These are phyloP conservation scores for Antechinus stuartii DNA, from an alignment of 2,113 vertebrate species.

Conservation along the genomic window DNA sequence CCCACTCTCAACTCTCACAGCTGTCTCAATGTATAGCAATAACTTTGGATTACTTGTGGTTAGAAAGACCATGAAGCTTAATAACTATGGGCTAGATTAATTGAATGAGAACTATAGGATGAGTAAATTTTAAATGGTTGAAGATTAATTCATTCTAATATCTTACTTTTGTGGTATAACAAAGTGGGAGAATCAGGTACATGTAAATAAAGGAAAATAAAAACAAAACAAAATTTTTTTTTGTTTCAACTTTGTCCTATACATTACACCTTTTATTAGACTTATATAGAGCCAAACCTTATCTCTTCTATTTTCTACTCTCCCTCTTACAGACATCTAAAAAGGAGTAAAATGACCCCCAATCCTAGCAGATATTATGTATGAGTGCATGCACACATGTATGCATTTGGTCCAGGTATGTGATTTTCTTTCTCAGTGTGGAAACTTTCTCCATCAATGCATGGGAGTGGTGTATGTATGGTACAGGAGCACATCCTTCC, in stretches of 20 bases:
- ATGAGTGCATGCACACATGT: too few species aligned
- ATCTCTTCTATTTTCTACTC: neutral
- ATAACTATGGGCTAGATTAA: too few species aligned
- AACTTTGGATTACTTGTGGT: neutral
- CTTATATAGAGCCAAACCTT: neutral
- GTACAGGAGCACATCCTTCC: too few species aligned
- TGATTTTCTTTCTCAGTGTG: too few species aligned
- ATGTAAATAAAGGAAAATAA: neutral
- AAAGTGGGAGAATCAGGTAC: neutral
- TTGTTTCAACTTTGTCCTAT: neutral
- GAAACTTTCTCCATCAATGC: too few species aligned
- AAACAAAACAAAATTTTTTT: neutral
- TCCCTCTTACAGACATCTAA: neutral
- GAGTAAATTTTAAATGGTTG: neutral
- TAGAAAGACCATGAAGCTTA: neutral
- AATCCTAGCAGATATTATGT: neutral
- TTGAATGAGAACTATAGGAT: neutral
- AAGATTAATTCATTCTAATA: neutral
- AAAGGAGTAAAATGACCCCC: neutral
- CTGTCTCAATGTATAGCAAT: neutral
- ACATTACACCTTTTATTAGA: neutral
- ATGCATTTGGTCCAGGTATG: too few species aligned
- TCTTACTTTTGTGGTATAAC: neutral
- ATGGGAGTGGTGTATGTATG: too few species aligned
- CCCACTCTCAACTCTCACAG: too few species aligned